phyloP scores from a whole-genome alignment of 2,888 invertebrate genomes.

The Drosophila histrio region DNA sequence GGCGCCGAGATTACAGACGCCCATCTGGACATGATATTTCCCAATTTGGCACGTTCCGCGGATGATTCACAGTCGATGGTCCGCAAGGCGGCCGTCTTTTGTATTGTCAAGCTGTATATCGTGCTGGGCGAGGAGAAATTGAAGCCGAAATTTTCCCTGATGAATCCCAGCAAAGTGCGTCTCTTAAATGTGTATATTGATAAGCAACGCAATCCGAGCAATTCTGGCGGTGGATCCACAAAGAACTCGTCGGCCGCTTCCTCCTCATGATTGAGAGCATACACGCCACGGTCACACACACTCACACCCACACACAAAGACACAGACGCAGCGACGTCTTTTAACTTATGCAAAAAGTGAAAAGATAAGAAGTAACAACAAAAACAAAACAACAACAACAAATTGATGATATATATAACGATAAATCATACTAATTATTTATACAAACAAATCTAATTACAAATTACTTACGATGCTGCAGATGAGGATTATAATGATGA shows the following conservation, averaged over 20 bases:
- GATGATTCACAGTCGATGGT: constrained; percentile 96
- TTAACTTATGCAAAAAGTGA: constrained; percentile 49
- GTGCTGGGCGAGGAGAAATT: constrained; percentile 94
- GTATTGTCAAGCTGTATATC: constrained; percentile 97
- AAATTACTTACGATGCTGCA: constrained; percentile 16
- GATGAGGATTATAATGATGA: constrained; percentile 11
- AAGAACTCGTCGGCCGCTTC: constrained; percentile 82
- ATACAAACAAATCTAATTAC: constrained; percentile 53
- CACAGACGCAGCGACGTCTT: constrained; percentile 28
- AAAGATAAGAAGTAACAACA: constrained; percentile 2
- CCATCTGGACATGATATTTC: constrained; percentile 92
- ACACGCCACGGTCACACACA: constrained; percentile 27
- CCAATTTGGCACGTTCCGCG: constrained; percentile 94
- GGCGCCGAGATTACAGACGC: constrained; percentile 89
- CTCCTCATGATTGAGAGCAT: constrained; percentile 80
- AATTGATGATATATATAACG: constrained; percentile 50
- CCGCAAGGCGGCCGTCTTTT: constrained; percentile 98
- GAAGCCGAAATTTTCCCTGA: constrained; percentile 90
- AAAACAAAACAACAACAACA: constrained; percentile 7
- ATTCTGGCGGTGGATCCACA: constrained; percentile 79
- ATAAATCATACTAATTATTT: constrained; percentile 68
- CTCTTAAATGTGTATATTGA: constrained; percentile 81
- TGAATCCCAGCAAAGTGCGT: constrained; percentile 92
- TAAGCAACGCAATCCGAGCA: constrained; percentile 74
- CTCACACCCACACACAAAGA: constrained; percentile 49